Evolutionary conservation across 2,888 invertebrate species (phyloP), one percentile per base, ranked within the genome.

Genomic region (Polydesmus complanatus): DNA sequence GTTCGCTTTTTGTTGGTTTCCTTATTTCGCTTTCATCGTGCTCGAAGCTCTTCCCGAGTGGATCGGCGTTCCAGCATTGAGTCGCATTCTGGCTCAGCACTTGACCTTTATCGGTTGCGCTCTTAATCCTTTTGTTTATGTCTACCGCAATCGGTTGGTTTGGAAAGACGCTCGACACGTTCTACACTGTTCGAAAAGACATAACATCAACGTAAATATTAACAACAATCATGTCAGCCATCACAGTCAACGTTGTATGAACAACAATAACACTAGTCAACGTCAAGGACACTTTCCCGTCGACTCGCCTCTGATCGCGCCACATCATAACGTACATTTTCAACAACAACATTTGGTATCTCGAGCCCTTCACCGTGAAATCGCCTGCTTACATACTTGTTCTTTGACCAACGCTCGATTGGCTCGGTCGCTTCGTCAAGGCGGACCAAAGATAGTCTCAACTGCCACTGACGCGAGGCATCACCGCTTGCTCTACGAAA

Each of bases 101-200:
- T 73, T 86, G 60, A 72, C 79, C 8, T 78, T 82, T 54, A 77
- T 80, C 48, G 83, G 84, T 56, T 79, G 81, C 58, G 77, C 82
- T 51, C 78, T 82, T 23, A 86, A 85, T 55, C 88, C 88, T 21
- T 79, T 87, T 69, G 77, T 88, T 56, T 88, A 88, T 72, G 86
- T 86, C 47, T 82, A 86, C 73, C 79, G 88, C 2, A 85, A 84
- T 64, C 79, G 83, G 19, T 78, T 85, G 26, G 81, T 85, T 1
- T 78, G 80, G 66, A 71, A 80, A 14, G 81, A 82, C 66, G 71
- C 81, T 14, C 47, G 57, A 2, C 61, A 53, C 25, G 51, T 58
- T 14, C 47, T 61, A 18, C 52, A 53, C 19, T 59, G 59, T 37
- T 5, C 37, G 37, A 37, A 37, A 14, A 37, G 37, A 37, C 37